Percentiles rank a stretch among this genome's conserved stretches.
These are phyloP conservation scores for Manduca sexta DNA, from an alignment of 1,140 invertebrate species.

Conservation along the genomic window DNA sequence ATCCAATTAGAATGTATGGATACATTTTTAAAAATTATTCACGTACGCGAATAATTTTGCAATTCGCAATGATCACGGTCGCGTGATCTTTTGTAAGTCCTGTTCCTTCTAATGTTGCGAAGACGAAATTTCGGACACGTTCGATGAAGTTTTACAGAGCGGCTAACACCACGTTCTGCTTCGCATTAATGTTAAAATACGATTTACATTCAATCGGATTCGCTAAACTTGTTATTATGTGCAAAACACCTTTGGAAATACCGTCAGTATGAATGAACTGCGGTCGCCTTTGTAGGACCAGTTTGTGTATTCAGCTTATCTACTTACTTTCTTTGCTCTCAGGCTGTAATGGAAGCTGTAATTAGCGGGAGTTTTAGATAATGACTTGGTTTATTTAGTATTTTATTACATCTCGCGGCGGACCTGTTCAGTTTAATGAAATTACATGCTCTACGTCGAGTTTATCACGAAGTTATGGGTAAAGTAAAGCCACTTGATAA, in stretches of 20 bases:
- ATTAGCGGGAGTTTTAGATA: no score
- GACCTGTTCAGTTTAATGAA: no score
- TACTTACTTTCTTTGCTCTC: no score
- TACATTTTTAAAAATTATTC: not conserved
- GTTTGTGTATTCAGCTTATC: not conserved
- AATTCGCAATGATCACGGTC: slow-evolving; percentile 14
- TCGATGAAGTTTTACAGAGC: slow-evolving; percentile 15
- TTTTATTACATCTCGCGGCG: no score
- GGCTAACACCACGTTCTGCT: not conserved
- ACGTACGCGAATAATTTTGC: slow-evolving; percentile 2
- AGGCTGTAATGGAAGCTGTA: no score
- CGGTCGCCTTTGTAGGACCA: not conserved
- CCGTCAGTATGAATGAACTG: slow-evolving; percentile 21
- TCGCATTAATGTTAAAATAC: slow-evolving; percentile 3
- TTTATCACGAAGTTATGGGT: no score
- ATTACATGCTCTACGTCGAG: no score
- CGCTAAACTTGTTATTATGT: slow-evolving; percentile 15
- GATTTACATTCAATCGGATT: slow-evolving; percentile 31
- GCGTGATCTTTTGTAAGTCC: slow-evolving; percentile 26
- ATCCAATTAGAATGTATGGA: slow-evolving; percentile 5
- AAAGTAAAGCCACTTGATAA: no score
- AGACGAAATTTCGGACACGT: slow-evolving; percentile 28
- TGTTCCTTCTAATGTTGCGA: slow-evolving; percentile 18
- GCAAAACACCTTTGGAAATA: slow-evolving; percentile 17
- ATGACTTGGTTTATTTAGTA: no score